phyloP scores from a whole-genome alignment of 2,113 vertebrate species.

The Epinephelus lanceolatus region DNA sequence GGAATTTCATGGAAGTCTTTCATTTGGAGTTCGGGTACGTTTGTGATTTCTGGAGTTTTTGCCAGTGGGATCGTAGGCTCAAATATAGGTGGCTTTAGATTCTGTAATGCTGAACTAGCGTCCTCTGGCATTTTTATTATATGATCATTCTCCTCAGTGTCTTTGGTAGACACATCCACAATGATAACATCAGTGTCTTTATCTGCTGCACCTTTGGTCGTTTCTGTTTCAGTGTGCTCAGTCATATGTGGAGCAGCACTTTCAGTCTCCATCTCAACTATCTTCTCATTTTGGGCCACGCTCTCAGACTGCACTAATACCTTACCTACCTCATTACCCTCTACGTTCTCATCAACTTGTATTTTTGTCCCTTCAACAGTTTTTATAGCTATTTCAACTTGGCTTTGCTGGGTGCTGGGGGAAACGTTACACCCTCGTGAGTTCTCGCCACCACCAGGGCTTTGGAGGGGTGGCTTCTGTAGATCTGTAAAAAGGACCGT shows the following conservation, averaged over 20 bases:
- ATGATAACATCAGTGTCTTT: not conserved
- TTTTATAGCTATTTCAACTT: conserved; percentile 62
- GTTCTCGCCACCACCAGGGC: conserved; percentile 28
- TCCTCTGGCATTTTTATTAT: conserved; percentile 6
- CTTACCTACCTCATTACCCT: conserved; percentile 5
- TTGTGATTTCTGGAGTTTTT: conserved; percentile 26
- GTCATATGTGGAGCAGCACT: not conserved
- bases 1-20: conserved; percentile 47
- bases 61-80: not conserved
- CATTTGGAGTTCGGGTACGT: not conserved
- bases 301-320: conserved; percentile 4
- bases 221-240: conserved; percentile 18
- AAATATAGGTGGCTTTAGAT: not conserved
- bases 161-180: conserved; percentile 1
- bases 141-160: conserved; percentile 24
- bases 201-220: not conserved
- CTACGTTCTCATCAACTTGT: conserved; percentile 58
- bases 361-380: conserved; percentile 58
- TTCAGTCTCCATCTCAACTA: conserved; percentile 57
- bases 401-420: conserved; percentile 35
- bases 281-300: conserved; percentile 29
- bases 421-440: conserved; percentile 58
- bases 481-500: conserved; percentile 56
- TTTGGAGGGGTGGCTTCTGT: conserved; percentile 63
- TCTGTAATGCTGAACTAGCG: conserved; percentile 16